phyloP scores from a whole-genome alignment of 2,888 invertebrate genomes.

The Eucera pruinosa region DNA sequence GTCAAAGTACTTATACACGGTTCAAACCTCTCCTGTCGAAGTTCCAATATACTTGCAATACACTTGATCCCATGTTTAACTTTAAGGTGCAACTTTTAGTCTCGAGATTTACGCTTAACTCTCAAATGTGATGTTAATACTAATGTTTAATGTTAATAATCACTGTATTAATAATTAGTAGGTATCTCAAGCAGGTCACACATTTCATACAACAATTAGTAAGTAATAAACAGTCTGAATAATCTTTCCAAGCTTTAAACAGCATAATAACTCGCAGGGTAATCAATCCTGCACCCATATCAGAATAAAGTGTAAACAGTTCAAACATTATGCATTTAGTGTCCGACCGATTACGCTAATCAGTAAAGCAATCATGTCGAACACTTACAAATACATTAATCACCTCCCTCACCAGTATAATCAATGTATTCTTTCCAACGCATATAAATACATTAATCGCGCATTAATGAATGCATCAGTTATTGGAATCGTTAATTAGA shows the following conservation, averaged over 20 bases:
- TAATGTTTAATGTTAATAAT: no score
- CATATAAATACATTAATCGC: slow-evolving; percentile 42
- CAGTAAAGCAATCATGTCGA: slow-evolving; percentile 16
- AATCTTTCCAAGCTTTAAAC: neutral
- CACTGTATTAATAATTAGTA: no score
- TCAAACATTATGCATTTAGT: slow-evolving; percentile 30
- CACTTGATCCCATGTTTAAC: no score
- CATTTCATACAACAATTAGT: no score
- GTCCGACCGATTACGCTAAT: slow-evolving; percentile 10
- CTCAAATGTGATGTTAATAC: no score
- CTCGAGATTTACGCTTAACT: no score
- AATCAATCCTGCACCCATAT: slow-evolving; percentile 12
- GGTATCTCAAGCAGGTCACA: no score
- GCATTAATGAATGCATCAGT: slow-evolving; percentile 23
- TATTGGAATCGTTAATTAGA: slow-evolving; percentile 31
- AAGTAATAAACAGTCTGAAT: neutral
- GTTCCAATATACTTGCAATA: no score
- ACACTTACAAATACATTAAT: slow-evolving; percentile 47
- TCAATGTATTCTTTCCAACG: slow-evolving; percentile 18
- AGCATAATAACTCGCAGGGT: neutral
- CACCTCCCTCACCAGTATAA: slow-evolving; percentile 8
- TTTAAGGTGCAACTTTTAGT: no score
- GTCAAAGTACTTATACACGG: no score
- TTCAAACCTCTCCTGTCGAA: no score
- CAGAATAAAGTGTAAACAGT: slow-evolving; percentile 11